Evolutionary conservation across 2,113 vertebrate species (phyloP), one percentile per base, ranked within the genome.

Genomic region (Pangasianodon hypophthalmus): DNA sequence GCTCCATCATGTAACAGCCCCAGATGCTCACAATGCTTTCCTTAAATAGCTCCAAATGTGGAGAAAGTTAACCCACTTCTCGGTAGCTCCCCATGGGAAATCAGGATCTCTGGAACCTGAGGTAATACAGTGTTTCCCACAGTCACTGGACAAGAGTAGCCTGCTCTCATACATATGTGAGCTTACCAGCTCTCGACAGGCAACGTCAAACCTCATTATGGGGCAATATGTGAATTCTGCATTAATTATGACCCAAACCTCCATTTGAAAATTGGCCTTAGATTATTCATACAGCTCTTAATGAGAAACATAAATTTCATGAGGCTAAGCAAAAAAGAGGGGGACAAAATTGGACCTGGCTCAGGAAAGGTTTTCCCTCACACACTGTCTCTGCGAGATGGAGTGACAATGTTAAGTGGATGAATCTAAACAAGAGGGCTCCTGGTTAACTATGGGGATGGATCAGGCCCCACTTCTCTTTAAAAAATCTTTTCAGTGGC

Each of bases 41-140:
- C 18, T 83, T 60, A 80, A 87, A 85, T 80, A 26, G 56, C 44
- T 86, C 82, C 52, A 85, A 89, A 87, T 85, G 75, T 75, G 80
- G 88, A 46, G 90, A 77, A 73, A 87, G 87, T 91, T 90, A 94
- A 93, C 92, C 95, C 93, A 92, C 91, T 90, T 79, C 87, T 92
- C 67, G 41, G 73, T n/a, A 64, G 77, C 88, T 79, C 93, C 94
- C 93, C 91, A 21, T 83, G 94, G 93, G 95, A 96, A 95, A 94
- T 94, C 75, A 93, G 89, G 88, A 91, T 91, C 90, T 90, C 88
- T 87, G 90, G 90, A 93, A 94, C 90, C 88, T 88, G 90, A 60
- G 69, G 90, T 94, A 94, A 94, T 88, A 64, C 91, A 85, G 81
- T 90, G 91, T 60, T 96, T 96, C 95, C 95, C 95, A 96, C 91